These are phyloP conservation scores for Acanthosoma haemorrhoidale DNA, from an alignment of 2,888 invertebrate species.

Conservation along the genomic window DNA sequence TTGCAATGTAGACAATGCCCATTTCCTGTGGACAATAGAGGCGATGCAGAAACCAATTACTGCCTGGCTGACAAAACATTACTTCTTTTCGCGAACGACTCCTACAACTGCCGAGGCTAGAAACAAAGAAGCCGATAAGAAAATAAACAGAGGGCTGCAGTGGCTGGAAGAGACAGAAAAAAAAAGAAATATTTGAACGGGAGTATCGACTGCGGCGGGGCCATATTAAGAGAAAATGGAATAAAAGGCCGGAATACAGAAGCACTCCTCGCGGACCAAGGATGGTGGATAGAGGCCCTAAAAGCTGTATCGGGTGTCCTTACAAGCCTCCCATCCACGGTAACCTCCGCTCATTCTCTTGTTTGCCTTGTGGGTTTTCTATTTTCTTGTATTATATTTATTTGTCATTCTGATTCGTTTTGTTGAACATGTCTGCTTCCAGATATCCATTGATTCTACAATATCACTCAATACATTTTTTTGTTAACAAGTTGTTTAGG, in stretches of 20 bases:
- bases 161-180: background rate
- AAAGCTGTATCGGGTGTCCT: slow-evolving; percentile 10
- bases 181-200: background rate
- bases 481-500: too few relatives aligned
- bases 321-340: too few relatives aligned
- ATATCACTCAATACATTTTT: too few relatives aligned
- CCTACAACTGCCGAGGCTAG: background rate
- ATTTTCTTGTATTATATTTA: too few relatives aligned
- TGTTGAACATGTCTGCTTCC: too few relatives aligned
- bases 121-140: slow-evolving; percentile 2
- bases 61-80: background rate
- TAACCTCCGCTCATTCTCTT: background rate
- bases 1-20: too few relatives aligned
- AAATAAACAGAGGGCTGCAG: background rate
- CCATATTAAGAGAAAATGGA: background rate
- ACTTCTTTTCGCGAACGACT: too few relatives aligned
- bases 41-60: background rate
- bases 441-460: too few relatives aligned
- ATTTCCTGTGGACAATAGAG: too few relatives aligned
- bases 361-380: too few relatives aligned
- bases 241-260: too few relatives aligned
- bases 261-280: background rate
- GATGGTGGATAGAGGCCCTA: background rate
- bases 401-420: too few relatives aligned
- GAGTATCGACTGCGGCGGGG: background rate